These are phyloP conservation scores for Andrena bucephala DNA, from an alignment of 2,888 invertebrate species.

Conservation along the genomic window DNA sequence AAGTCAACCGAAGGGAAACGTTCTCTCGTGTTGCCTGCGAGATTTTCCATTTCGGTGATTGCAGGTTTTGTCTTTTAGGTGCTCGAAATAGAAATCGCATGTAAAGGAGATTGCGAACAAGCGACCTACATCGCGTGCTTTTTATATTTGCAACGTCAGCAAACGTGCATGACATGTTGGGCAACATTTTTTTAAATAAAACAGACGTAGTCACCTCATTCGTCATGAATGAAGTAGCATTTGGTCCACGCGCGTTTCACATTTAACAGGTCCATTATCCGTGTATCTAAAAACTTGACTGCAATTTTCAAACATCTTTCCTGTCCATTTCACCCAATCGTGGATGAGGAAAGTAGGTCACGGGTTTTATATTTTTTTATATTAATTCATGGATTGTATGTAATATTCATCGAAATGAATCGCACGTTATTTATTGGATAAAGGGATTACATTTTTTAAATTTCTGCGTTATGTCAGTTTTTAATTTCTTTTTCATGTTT, in stretches of 20 bases:
- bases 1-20: slow-evolving; percentile 53
- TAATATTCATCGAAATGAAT: too few relatives aligned
- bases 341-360: too few relatives aligned
- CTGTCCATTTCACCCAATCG: too few relatives aligned
- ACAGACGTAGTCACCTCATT: background rate
- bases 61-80: slow-evolving; percentile 35
- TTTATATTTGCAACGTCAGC: slow-evolving; percentile 18
- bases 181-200: background rate
- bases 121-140: slow-evolving; percentile 36
- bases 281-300: too few relatives aligned
- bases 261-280: too few relatives aligned
- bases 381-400: too few relatives aligned
- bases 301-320: too few relatives aligned
- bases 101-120: slow-evolving; percentile 17
- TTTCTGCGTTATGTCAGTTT: too few relatives aligned
- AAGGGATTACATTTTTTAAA: background rate
- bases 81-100: slow-evolving; percentile 28
- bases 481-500: background rate
- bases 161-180: background rate
- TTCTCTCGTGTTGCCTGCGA: slow-evolving; percentile 45
- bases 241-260: too few relatives aligned
- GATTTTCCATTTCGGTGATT: slow-evolving; percentile 54
- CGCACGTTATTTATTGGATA: background rate
- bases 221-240: too few relatives aligned
- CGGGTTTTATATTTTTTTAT: too few relatives aligned